Percentiles rank a stretch among this genome's conserved stretches.
Conservation (phyloP, 2,113 vertebrate genomes). For the Gila orcuttii region DNA sequence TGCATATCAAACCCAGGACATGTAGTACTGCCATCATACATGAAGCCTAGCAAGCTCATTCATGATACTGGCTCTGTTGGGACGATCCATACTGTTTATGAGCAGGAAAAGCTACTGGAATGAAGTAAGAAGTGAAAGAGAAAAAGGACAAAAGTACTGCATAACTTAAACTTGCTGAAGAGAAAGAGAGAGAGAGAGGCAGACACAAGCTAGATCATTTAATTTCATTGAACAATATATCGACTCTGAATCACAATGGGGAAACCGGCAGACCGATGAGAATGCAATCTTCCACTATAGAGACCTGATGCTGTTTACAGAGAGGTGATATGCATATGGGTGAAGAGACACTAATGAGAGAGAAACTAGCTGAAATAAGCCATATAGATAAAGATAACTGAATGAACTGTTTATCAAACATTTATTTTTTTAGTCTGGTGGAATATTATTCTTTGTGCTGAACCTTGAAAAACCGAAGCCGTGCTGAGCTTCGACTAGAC, state of each 20-base stretch:
- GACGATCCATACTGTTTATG: background rate
- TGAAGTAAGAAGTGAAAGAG: background rate
- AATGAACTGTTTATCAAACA: constrained; percentile 11
- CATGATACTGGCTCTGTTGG: background rate
- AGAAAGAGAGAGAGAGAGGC: background rate
- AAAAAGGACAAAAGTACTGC: background rate
- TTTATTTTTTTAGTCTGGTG: background rate
- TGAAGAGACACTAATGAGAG: background rate
- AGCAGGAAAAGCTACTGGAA: background rate
- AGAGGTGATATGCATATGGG: background rate
- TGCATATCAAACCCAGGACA: constrained; percentile 27
- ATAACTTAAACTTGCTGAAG: background rate
- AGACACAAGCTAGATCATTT: constrained; percentile 19
- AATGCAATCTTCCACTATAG: constrained; percentile 15
- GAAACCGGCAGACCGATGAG: constrained; percentile 7
- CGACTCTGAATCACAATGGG: constrained; percentile 38
- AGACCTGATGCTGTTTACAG: constrained; percentile 7
- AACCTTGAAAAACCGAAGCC: background rate
- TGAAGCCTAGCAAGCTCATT: background rate
- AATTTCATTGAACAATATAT: constrained; percentile 43
- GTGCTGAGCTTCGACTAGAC: background rate
- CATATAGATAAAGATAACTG: background rate
- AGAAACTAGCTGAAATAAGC: constrained; percentile 2
- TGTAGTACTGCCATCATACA: constrained; percentile 4
- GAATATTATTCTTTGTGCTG: background rate